Conservation (phyloP, 2,113 vertebrate genomes). For the Capreolus pygargus region DNA sequence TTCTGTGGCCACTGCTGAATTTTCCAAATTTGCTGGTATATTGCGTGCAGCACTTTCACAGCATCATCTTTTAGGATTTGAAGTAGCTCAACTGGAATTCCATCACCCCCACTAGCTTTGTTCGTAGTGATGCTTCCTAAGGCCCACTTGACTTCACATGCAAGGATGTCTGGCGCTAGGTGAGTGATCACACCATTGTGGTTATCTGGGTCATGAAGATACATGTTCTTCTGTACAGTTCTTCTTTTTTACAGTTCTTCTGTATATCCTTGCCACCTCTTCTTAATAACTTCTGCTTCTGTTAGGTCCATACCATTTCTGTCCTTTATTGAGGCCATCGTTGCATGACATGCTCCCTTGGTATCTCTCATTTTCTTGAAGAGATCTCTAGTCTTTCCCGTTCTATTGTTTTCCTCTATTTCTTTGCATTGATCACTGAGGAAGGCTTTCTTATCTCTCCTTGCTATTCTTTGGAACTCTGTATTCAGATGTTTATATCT, state of each 20-base stretch:
- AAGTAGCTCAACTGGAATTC: no score
- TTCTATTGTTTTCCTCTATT: background rate
- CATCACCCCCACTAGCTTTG: no score
- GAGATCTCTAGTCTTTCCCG: background rate
- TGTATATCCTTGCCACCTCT: background rate
- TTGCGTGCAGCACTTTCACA: no score
- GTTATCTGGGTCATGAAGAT: background rate
- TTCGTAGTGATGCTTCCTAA: no score
- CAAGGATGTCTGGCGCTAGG: background rate
- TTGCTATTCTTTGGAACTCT: background rate
- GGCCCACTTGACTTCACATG: background rate
- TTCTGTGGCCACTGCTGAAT: no score
- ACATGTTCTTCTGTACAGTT: background rate
- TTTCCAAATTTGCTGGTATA: no score
- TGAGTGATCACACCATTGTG: background rate
- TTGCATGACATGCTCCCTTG: background rate
- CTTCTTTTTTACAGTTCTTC: background rate
- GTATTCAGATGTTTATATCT: background rate
- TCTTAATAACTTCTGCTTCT: background rate
- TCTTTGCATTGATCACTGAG: background rate
- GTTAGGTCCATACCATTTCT: background rate
- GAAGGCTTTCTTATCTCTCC: background rate
- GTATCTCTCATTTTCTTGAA: background rate
- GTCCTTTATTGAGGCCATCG: background rate
- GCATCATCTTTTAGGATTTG: no score